A percentile compares a stretch with the other conserved stretches of the same genome.
Evolutionary conservation across 2,797 vertebrate species (phyloP).

Genomic region (Martes flavigula): DNA sequence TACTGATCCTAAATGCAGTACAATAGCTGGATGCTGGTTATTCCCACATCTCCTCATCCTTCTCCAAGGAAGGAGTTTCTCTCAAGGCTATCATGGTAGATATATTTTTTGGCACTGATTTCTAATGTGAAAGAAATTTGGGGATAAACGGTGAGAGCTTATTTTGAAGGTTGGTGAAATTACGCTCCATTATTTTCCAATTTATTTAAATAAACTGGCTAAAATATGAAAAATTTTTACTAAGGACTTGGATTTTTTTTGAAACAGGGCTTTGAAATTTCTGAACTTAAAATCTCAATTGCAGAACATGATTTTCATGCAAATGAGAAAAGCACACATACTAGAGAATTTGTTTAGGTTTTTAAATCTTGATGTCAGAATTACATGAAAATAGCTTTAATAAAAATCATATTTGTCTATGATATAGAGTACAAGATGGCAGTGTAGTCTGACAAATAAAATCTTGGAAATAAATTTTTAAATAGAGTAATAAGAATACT

Average conservation of each 20-base stretch:
- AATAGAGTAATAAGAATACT: neutral
- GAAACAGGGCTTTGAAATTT: constrained; percentile 12
- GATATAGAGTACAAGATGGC: neutral
- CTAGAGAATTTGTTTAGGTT: neutral
- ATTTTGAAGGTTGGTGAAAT: constrained; percentile 44
- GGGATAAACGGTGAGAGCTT: neutral
- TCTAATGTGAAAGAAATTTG: neutral
- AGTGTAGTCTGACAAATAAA: constrained; percentile 23
- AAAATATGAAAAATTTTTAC: constrained; percentile 36
- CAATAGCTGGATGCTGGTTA: neutral
- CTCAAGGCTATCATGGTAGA: neutral
- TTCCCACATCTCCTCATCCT: neutral
- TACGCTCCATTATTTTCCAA: neutral
- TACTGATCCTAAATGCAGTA: neutral
- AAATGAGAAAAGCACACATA: neutral
- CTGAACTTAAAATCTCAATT: constrained; percentile 30
- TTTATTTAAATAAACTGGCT: constrained; percentile 29
- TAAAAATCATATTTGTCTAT: constrained; percentile 2
- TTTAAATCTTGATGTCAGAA: neutral
- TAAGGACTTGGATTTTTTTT: neutral
- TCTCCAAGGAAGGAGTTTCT: neutral
- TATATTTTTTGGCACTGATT: neutral
- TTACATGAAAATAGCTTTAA: neutral
- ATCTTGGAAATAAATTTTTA: neutral
- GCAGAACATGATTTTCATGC: constrained; percentile 1